Conservation (phyloP, 2,113 vertebrate genomes). For the Bubo scandiacus region DNA sequence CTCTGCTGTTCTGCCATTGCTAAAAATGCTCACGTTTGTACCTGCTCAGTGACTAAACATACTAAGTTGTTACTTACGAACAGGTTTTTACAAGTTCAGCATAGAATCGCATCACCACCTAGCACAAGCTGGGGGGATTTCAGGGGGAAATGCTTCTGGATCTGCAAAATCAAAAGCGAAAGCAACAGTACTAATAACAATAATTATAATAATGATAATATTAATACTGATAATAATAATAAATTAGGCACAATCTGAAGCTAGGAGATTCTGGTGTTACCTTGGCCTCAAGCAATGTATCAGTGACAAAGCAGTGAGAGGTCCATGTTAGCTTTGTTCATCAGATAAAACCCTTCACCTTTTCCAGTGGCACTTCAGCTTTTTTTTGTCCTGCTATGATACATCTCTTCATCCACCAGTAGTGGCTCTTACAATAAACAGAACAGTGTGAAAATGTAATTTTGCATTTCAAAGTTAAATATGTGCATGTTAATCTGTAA, state of each 20-base stretch:
- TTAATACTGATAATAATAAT: too few relatives aligned
- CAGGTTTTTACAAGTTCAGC: not conserved
- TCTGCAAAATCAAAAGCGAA: not conserved
- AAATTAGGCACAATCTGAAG: not conserved
- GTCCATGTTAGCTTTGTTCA: not conserved
- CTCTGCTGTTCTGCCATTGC: not conserved
- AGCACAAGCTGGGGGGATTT: not conserved
- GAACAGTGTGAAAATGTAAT: not conserved
- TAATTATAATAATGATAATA: not conserved
- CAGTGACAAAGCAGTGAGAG: not conserved
- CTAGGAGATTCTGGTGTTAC: not conserved
- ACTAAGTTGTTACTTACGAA: rapidly evolving
- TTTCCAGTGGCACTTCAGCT: not conserved
- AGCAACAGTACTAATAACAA: not conserved
- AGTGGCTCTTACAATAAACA: not conserved
- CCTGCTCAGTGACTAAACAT: not conserved
- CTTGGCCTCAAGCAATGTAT: not conserved
- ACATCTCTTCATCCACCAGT: not conserved
- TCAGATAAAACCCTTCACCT: not conserved
- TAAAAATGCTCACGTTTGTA: not conserved
- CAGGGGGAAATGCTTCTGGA: not conserved
- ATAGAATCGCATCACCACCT: rapidly evolving
- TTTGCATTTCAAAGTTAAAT: not conserved
- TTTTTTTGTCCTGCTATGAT: not conserved
- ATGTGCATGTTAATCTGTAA: not conserved